Conservation (phyloP, 2,888 invertebrate genomes). For the Ashinkailepas kermadecensis region DNA sequence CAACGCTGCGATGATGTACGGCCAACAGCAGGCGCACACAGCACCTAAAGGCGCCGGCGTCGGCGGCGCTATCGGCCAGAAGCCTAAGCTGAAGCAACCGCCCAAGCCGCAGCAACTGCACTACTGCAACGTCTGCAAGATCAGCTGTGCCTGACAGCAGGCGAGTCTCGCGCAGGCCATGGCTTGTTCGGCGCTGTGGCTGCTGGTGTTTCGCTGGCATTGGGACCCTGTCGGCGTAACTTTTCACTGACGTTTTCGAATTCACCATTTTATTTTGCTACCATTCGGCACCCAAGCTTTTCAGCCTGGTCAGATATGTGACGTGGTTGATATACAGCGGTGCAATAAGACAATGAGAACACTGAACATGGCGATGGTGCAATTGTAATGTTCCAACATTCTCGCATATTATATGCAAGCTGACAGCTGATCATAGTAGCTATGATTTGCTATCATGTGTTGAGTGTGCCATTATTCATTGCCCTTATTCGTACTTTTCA, state of each 20-base stretch:
- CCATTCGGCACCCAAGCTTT: constrained; percentile 10
- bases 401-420: too few relatives aligned
- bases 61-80: constrained; percentile 36
- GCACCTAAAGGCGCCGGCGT: constrained; percentile 34
- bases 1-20: too few relatives aligned
- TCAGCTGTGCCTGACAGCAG: constrained; percentile 92
- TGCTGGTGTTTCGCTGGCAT: too few relatives aligned
- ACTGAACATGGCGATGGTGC: background rate
- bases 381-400: constrained; percentile 3
- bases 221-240: too few relatives aligned
- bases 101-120: constrained; percentile 65
- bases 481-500: too few relatives aligned
- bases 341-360: background rate
- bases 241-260: too few relatives aligned
- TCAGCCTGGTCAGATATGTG: background rate
- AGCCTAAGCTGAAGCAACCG: constrained; percentile 20
- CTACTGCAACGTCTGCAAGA: constrained; percentile 98
- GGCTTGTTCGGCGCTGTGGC: too few relatives aligned
- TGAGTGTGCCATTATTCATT: too few relatives aligned
- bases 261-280: too few relatives aligned
- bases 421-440: too few relatives aligned
- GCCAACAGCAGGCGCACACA: constrained; percentile 48
- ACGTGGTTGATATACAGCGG: background rate
- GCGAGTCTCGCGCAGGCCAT: too few relatives aligned
- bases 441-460: too few relatives aligned